phyloP scores from a whole-genome alignment of 2,888 invertebrate genomes.

The Drosophila nr. medialis region DNA sequence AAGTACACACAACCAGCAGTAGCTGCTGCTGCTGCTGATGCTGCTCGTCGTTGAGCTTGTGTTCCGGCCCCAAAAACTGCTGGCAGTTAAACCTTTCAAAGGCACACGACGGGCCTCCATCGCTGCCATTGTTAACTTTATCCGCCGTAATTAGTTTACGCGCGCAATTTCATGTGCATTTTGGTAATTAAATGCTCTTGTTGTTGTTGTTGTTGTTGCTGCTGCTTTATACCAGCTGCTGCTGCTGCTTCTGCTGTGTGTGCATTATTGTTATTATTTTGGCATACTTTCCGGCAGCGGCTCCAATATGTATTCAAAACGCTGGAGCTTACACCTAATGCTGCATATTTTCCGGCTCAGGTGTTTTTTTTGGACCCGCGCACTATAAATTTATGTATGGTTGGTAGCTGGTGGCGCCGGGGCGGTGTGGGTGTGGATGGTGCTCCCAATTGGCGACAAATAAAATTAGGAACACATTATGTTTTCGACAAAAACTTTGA shows the following conservation, averaged over 20 bases:
- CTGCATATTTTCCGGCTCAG: constrained; percentile 66
- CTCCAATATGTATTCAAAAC: constrained; percentile 56
- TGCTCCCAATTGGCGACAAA: constrained; percentile 80
- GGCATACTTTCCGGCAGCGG: constrained; percentile 63
- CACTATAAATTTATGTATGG: constrained; percentile 67
- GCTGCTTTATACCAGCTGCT: constrained; percentile 20
- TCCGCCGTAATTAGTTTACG: constrained; percentile 80
- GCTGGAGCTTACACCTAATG: constrained; percentile 58
- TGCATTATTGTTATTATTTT: constrained; percentile 69
- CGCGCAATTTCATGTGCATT: constrained; percentile 80
- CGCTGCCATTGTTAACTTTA: constrained; percentile 75
- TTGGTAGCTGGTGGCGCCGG: constrained; percentile 2
- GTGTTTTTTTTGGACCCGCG: constrained; percentile 50
- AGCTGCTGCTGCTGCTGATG: constrained; percentile 1
- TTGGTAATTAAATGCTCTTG: constrained; percentile 66
- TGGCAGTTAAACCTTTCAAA: constrained; percentile 71
- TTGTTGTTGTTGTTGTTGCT: constrained; percentile 23
- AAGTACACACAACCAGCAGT: constrained; percentile 12
- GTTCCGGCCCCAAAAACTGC: constrained; percentile 16
- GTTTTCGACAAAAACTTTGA: constrained; percentile 78
- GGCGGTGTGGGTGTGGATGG: not conserved
- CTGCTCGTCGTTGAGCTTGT: constrained; percentile 28
- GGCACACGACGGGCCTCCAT: constrained; percentile 38
- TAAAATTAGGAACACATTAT: constrained; percentile 81
- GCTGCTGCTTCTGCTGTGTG: constrained; percentile 31